Base-by-base conservation (phyloP, 2,113 vertebrate genomes). In the Ploceus nigricollis region DNA sequence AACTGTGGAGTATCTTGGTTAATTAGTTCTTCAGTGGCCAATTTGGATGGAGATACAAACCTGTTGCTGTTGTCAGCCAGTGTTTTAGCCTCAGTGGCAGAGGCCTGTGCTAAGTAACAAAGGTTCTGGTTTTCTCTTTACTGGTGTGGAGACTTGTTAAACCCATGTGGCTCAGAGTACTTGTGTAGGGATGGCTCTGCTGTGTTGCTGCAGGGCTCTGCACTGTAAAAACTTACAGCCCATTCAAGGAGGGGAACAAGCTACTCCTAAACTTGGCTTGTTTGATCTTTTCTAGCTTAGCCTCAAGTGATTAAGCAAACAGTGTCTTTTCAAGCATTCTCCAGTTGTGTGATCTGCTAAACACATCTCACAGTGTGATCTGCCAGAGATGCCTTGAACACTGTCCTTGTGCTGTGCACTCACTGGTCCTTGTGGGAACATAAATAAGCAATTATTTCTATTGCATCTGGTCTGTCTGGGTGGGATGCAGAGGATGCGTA, bases 91-190 rank as follows among this genome's bases (percentile, higher is more conserved):
- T 39, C 47, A 21, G 0, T n/a, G 68, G 23, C 9, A n/a, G 21
- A 47, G 58, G 47, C 25, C 45, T 76, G 33, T 65, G 78, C 31
- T 44, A 31, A 73, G 40, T 19, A 78, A 53, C 65, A 68, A 70
- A 92, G 27, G 68, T 70, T 87, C 90, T 94, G 93, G 13, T 92
- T 97, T 96, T 90, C 75, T 93, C 92, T 88, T 96, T 71, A 47
- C 66, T 83, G 68, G 20, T 91, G 83, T 31, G 13, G 39, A 44
- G 77, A 80, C 57, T 54, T 65, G 84, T 93, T 91, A 91, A 91
- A 90, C 73, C 57, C 77, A 56, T 57, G 18, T 56, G 84, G 92
- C 58, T 94, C 21, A 2, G 27, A 69, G 70, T 20, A 4, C 53
- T 82, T 7, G 24, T 2, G 2, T 9, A 35, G 82, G 3, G 50